These are phyloP conservation scores for Euura saliciscinereae DNA, from an alignment of 1,140 invertebrate genomes.

Conservation along the genomic window DNA sequence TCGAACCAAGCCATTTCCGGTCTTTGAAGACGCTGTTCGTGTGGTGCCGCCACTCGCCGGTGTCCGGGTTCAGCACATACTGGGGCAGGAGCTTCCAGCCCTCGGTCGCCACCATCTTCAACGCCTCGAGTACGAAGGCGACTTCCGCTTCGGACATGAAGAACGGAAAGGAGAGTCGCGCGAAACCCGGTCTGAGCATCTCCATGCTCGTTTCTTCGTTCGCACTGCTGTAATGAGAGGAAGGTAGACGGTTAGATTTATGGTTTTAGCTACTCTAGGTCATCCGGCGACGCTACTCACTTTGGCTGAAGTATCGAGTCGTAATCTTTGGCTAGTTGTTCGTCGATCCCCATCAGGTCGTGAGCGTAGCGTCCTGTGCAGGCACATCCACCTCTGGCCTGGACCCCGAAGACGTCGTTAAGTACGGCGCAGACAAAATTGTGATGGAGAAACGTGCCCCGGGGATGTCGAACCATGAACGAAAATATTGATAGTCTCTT, in stretches of 20 bases:
- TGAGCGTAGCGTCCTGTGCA: constrained; percentile 87
- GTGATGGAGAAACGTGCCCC: constrained; percentile 85
- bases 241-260: constrained; percentile 18
- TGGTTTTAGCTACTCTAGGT: background rate
- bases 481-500: constrained; percentile 84
- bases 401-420: constrained; percentile 92
- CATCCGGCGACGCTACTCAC: constrained; percentile 56
- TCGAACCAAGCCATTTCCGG: constrained; percentile 80
- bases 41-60: constrained; percentile 88
- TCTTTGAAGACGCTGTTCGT: constrained; percentile 80
- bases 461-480: constrained; percentile 81
- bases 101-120: constrained; percentile 87
- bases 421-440: constrained; percentile 88
- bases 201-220: constrained; percentile 64
- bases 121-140: constrained; percentile 81
- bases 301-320: constrained; percentile 76
- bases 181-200: constrained; percentile 85
- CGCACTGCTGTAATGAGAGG: constrained; percentile 28
- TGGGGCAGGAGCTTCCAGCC: constrained; percentile 90
- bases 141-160: constrained; percentile 82
- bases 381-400: constrained; percentile 84
- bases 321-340: constrained; percentile 75
- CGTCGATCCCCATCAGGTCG: constrained; percentile 83
- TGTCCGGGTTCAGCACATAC: constrained; percentile 84
- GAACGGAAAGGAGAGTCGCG: constrained; percentile 83